Evolutionary conservation across 2,888 invertebrate genomes (phyloP), one percentile per base, ranked within the genome.

Genomic region (Pristionchus maxplancki): DNA sequence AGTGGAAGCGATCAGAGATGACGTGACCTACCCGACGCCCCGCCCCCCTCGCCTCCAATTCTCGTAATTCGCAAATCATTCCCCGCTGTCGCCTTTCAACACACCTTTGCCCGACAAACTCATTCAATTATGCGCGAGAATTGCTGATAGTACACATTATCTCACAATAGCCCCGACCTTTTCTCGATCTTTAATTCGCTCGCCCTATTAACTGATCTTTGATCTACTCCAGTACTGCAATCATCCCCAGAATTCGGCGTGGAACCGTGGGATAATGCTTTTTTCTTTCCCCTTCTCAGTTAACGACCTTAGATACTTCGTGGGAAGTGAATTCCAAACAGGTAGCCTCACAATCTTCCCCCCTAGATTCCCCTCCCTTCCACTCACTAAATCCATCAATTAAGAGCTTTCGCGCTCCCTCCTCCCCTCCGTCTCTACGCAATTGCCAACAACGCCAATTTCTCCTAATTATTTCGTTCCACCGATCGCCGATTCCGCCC

Each of bases 391-490:
- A 78, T 78, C 78, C 78, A 78, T 78, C 78, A 78, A 78, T 78
- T 78, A 78, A 78, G 78, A 44, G 78, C 78, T 78, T 78, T 78
- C 78, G 78, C 78, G 44, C 15, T 44, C 44, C 13, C 37, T 17
- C 37, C 58, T 13, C n/a, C 44, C 13, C 37, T 17, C 37, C 58
- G 31, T 37, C 37, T 20, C 37, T 37, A 34, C 34, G 34, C 71
- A 78, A 78, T 78, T 78, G 78, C 78, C 78, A 78, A 3, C 40
- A 24, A 1, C 37, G 44, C 44, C 44, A 40, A 78, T 44, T 74
- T 78, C 78, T 28, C n/a, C 48, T 44, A 48, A 78, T 78, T 78
- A 78, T 78, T 48, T 78, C 78, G 78, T 78, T 78, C 78, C 78
- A 78, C 78, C 78, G n/a, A 11, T 44, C 28, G 40, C 44, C 28